Evolutionary conservation across 1,140 invertebrate species (phyloP).

Genomic region (Linepithema humile): DNA sequence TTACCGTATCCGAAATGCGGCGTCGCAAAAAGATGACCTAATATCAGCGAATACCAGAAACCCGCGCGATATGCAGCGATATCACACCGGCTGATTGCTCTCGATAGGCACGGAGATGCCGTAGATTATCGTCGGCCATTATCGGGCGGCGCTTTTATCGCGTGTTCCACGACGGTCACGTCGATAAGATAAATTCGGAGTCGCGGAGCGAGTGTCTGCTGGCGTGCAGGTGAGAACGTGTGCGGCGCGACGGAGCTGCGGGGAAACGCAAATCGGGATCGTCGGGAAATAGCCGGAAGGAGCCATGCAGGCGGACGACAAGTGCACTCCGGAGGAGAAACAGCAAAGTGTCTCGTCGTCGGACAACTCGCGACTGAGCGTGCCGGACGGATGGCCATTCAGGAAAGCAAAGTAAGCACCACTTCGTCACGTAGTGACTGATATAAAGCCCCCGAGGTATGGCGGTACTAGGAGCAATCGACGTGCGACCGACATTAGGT

Average conservation of each 20-base stretch:
- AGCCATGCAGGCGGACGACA: slow-evolving; percentile 25
- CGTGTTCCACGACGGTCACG: not conserved
- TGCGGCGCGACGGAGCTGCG: not conserved
- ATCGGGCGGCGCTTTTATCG: slow-evolving; percentile 35
- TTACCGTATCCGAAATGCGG: not conserved
- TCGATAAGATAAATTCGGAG: slow-evolving; percentile 50
- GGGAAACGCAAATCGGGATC: not conserved
- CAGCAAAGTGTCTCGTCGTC: not conserved
- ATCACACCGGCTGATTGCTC: not conserved
- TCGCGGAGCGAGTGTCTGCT: not conserved
- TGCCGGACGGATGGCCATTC: slow-evolving; percentile 58
- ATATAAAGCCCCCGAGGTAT: slow-evolving; percentile 34
- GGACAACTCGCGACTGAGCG: not conserved
- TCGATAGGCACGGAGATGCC: not conserved
- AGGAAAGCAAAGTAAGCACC: slow-evolving; percentile 66
- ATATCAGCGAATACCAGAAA: not conserved
- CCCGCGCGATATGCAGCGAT: not conserved
- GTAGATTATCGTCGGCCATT: slow-evolving; percentile 33
- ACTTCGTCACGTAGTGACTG: slow-evolving; percentile 25
- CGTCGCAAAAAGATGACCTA: not conserved
- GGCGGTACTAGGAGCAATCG: not conserved
- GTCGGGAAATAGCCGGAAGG: not conserved
- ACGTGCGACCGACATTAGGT: not conserved
- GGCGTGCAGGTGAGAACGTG: not conserved
- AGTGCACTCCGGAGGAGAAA: slow-evolving; percentile 8